Evolutionary conservation across 2,113 vertebrate species (phyloP).

Genomic region (Otocyon megalotis): DNA sequence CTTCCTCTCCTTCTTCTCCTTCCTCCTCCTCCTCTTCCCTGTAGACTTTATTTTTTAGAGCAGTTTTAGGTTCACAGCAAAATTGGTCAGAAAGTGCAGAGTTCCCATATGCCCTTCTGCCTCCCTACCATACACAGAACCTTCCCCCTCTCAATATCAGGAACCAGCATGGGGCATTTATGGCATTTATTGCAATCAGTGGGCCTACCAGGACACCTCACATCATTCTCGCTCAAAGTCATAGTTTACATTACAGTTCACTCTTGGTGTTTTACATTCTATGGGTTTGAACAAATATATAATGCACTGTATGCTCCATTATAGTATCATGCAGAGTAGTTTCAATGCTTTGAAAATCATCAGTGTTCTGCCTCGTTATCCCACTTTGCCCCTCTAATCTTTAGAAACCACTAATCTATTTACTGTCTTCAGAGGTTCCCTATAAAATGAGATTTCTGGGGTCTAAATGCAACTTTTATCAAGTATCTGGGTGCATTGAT

Average conservation of each 20-base stretch:
- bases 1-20: not conserved
- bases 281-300: not conserved
- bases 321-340: not conserved
- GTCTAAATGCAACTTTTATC: slow-evolving; percentile 45
- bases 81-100: not conserved
- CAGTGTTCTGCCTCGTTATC: not conserved
- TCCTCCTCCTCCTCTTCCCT: not conserved
- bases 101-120: not conserved
- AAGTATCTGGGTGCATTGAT: not conserved
- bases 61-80: not conserved
- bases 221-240: not conserved
- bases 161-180: not conserved
- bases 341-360: not conserved
- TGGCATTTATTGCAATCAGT: not conserved
- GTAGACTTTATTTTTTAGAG: not conserved
- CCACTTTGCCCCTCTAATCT: not conserved
- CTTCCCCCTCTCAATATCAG: too few relatives aligned
- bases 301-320: not conserved
- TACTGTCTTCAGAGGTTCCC: not conserved
- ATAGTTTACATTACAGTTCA: not conserved
- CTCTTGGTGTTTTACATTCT: not conserved
- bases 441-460: not conserved
- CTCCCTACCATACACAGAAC: not conserved
- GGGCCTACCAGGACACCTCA: not conserved
- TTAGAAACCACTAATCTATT: not conserved